phyloP scores from a whole-genome alignment of 2,113 vertebrate species.

The Dasypus novemcinctus region DNA sequence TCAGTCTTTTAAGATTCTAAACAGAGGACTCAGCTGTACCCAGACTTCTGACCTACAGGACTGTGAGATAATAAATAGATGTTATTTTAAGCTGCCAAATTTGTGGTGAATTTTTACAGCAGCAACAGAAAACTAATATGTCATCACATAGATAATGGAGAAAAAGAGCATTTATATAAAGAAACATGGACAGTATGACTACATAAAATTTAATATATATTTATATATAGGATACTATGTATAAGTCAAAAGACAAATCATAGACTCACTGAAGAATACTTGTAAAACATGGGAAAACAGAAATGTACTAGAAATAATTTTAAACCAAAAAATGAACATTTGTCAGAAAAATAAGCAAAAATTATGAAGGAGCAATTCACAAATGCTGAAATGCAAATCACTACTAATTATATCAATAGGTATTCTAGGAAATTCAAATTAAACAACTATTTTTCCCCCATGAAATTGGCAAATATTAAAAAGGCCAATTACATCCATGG shows the following conservation, averaged over 20 bases:
- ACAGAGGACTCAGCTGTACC: background rate
- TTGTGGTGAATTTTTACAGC: background rate
- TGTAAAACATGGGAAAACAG: background rate
- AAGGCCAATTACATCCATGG: background rate
- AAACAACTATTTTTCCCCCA: background rate
- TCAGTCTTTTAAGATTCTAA: background rate
- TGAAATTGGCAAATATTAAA: background rate
- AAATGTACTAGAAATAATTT: background rate
- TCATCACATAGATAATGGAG: background rate
- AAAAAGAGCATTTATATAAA: background rate
- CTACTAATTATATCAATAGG: background rate
- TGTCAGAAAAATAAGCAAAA: background rate
- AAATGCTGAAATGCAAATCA: background rate
- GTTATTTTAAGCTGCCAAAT: too few relatives aligned
- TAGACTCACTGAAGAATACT: background rate
- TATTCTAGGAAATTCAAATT: background rate
- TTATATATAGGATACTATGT: background rate
- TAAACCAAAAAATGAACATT: background rate
- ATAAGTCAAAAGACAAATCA: background rate
- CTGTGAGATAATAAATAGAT: too few relatives aligned
- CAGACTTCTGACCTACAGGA: background rate
- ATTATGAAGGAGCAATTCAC: background rate
- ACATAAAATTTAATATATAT: background rate
- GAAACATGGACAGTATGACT: background rate
- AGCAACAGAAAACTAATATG: background rate